Evolutionary conservation across 2,113 vertebrate species (phyloP).

Genomic region (Gorsachius goisagi): DNA sequence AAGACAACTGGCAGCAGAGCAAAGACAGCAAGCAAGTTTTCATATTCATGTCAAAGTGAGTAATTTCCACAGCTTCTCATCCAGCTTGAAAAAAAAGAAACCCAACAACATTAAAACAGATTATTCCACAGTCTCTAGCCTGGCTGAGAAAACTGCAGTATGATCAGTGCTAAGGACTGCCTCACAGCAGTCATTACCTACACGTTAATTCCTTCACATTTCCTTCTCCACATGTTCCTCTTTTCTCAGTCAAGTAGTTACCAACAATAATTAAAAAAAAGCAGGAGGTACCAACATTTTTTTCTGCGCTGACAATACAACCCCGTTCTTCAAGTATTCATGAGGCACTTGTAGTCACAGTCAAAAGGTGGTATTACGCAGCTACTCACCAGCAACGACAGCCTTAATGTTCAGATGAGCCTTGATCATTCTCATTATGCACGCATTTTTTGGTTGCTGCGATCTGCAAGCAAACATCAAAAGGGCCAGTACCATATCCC

Average conservation of each 20-base stretch:
- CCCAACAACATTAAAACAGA: neutral
- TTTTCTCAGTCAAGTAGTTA: slow-evolving; percentile 39
- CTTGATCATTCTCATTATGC: slow-evolving; percentile 34
- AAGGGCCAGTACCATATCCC: neutral
- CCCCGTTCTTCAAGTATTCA: slow-evolving; percentile 31
- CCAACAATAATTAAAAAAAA: neutral
- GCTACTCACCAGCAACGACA: slow-evolving; percentile 10
- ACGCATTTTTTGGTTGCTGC: slow-evolving; percentile 30
- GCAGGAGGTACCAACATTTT: neutral
- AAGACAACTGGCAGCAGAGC: neutral
- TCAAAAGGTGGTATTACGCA: slow-evolving; percentile 45
- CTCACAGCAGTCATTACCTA: neutral
- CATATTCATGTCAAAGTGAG: neutral
- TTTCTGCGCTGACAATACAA: slow-evolving; percentile 11
- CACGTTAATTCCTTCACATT: slow-evolving; percentile 4
- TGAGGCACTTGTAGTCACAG: slow-evolving; percentile 21
- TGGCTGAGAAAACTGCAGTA: neutral
- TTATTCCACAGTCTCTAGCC: neutral
- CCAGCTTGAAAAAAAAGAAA: neutral
- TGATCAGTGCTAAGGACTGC: neutral
- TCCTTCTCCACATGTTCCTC: neutral
- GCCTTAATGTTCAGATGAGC: slow-evolving; percentile 18
- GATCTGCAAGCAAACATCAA: slow-evolving; percentile 57
- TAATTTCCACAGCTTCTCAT: neutral
- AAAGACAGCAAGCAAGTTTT: neutral